Conservation (phyloP, 2,113 vertebrate genomes). For the Meriones unguiculatus region DNA sequence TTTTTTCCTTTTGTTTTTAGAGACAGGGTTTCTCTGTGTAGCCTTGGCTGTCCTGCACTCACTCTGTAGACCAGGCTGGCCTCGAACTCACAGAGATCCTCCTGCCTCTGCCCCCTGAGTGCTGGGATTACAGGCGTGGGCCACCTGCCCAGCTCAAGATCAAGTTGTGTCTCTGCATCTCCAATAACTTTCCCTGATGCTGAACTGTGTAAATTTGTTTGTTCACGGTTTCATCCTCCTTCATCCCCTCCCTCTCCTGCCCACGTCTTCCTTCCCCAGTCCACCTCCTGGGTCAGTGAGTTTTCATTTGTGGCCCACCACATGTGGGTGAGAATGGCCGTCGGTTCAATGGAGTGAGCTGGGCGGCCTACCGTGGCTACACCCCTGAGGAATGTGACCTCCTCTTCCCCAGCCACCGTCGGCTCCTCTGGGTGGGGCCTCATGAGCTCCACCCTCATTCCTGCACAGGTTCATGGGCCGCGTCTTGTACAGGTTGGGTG, state of each 20-base stretch:
- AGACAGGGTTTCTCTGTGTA: too few relatives aligned
- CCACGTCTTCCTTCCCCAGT: background rate
- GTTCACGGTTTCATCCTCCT: background rate
- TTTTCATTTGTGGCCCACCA: background rate
- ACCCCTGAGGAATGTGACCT: background rate
- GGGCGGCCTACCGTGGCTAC: background rate
- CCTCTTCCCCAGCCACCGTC: background rate
- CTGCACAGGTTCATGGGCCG: background rate
- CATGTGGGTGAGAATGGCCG: background rate
- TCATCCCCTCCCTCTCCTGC: background rate
- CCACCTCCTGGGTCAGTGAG: background rate
- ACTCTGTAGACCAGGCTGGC: too few relatives aligned
- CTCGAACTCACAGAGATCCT: too few relatives aligned
- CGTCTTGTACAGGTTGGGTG: background rate
- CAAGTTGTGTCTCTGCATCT: background rate
- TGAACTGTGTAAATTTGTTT: background rate
- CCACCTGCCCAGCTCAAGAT: too few relatives aligned
- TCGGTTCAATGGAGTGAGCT: background rate
- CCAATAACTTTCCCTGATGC: background rate
- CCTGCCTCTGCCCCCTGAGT: too few relatives aligned
- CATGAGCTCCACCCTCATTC: background rate
- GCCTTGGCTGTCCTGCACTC: too few relatives aligned
- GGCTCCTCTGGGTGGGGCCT: background rate
- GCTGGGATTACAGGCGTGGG: too few relatives aligned
- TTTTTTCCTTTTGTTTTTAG: too few relatives aligned